Evolutionary conservation across 2,888 invertebrate genomes (phyloP).

Genomic region (Encarsia formosa): DNA sequence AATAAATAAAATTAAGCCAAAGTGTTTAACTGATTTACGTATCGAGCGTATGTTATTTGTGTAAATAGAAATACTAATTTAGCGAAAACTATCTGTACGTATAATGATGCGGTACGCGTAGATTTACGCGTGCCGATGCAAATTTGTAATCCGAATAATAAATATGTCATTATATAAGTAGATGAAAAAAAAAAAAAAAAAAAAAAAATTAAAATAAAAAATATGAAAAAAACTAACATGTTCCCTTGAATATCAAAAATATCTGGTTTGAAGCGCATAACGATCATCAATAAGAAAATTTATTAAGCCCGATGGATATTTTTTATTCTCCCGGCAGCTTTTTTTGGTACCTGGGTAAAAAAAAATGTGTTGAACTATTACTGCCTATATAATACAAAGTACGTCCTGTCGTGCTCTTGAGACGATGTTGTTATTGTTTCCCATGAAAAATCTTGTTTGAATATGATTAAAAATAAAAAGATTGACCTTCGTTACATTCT

Average conservation of each 20-base stretch:
- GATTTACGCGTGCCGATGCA: conserved; percentile 26
- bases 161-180: conserved; percentile 40
- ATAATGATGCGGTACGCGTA: conserved; percentile 29
- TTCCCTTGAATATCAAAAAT: conserved; percentile 23
- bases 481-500: conserved; percentile 30
- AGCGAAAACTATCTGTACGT: conserved; percentile 36
- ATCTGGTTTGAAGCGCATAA: conserved; percentile 38
- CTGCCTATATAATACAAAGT: conserved; percentile 30
- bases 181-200: conserved; percentile 24
- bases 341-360: conserved; percentile 43
- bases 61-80: conserved; percentile 49
- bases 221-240: conserved; percentile 7
- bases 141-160: conserved; percentile 38
- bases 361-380: no score
- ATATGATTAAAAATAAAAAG: conserved; percentile 43
- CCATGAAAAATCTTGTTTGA: conserved; percentile 44
- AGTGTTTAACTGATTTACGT: conserved; percentile 37
- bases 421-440: conserved; percentile 45
- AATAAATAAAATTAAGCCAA: no score
- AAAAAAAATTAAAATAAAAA: conserved; percentile 4
- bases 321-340: conserved; percentile 45
- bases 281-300: no score
- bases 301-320: conserved; percentile 33
- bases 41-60: conserved; percentile 47
- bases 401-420: conserved; percentile 37